Conservation (phyloP, 2,113 vertebrate species). For the Hemiscyllium ocellatum region DNA sequence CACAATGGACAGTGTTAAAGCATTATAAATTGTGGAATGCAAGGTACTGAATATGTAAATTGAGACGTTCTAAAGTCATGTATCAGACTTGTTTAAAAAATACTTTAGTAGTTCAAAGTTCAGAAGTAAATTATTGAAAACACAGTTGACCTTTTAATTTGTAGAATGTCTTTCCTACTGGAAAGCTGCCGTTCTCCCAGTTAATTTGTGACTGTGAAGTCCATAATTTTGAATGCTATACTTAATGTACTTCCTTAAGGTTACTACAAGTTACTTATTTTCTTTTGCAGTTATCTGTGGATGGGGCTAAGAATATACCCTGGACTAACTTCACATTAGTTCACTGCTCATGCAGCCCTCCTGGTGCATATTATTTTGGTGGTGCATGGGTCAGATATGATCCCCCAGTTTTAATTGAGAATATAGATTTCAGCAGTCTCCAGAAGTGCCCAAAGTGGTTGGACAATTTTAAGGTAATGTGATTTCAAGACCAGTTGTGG, state of each 20-base stretch:
- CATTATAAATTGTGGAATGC: not conserved
- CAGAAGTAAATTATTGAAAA: not conserved
- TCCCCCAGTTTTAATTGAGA: constrained; percentile 39
- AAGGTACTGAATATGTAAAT: not conserved
- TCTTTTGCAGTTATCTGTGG: constrained; percentile 43
- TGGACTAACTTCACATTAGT: constrained; percentile 45
- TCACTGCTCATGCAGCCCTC: constrained; percentile 45
- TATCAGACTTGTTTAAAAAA: not conserved
- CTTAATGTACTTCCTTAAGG: not conserved
- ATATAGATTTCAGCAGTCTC: constrained; percentile 43
- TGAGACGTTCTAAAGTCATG: not conserved
- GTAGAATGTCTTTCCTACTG: not conserved
- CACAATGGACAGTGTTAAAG: not conserved
- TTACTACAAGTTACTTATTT: not conserved
- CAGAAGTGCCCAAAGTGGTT: constrained; percentile 43
- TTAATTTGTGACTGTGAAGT: not conserved
- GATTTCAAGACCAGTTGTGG: not conserved
- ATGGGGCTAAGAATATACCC: constrained; percentile 44
- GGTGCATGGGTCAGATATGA: constrained; percentile 42
- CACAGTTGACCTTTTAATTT: not conserved
- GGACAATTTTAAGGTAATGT: constrained; percentile 46
- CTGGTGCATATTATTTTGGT: constrained; percentile 46
- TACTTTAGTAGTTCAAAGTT: not conserved
- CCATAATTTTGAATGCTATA: not conserved
- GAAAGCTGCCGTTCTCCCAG: not conserved